Percentiles rank a stretch among this genome's conserved stretches.
phyloP scores from a whole-genome alignment of 2,888 invertebrate genomes.

The Pinctada fucata region DNA sequence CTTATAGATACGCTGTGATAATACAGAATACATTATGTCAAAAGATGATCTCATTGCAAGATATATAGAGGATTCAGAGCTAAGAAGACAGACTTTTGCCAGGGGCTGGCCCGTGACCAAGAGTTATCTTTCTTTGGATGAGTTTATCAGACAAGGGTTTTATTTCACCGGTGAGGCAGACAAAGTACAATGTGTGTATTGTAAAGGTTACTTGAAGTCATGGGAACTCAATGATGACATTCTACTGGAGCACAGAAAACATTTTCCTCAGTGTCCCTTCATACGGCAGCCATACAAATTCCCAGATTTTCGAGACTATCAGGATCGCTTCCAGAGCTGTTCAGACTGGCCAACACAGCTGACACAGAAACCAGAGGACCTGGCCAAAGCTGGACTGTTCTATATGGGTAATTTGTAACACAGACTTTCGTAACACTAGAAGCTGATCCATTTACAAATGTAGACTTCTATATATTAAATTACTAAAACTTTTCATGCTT shows the following conservation, averaged over 20 bases:
- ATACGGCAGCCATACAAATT: slow-evolving; percentile 23
- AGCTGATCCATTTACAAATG: too few species aligned
- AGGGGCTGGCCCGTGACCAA: slow-evolving; percentile 31
- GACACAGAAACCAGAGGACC: slow-evolving; percentile 30
- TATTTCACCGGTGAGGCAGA: slow-evolving; percentile 30
- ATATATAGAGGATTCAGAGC: slow-evolving; percentile 27
- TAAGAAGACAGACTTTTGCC: slow-evolving; percentile 25
- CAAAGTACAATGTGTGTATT: slow-evolving; percentile 36
- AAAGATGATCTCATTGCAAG: not conserved
- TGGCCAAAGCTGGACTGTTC: slow-evolving; percentile 37
- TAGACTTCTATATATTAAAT: too few species aligned
- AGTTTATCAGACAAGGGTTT: slow-evolving; percentile 38
- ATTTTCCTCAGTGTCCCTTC: slow-evolving; percentile 37
- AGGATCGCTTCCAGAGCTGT: slow-evolving; percentile 22
- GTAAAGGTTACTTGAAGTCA: slow-evolving; percentile 31
- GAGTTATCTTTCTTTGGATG: slow-evolving; percentile 27
- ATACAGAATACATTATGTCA: not conserved
- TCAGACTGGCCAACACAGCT: slow-evolving; percentile 36
- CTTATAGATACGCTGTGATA: too few species aligned
- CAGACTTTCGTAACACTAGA: too few species aligned
- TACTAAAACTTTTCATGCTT: too few species aligned
- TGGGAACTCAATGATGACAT: slow-evolving; percentile 37
- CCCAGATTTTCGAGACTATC: slow-evolving; percentile 30
- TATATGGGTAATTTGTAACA: slow-evolving; percentile 40
- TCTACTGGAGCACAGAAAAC: slow-evolving; percentile 31